Base-by-base conservation (phyloP, 2,113 vertebrate genomes). In the Eira barbara region DNA sequence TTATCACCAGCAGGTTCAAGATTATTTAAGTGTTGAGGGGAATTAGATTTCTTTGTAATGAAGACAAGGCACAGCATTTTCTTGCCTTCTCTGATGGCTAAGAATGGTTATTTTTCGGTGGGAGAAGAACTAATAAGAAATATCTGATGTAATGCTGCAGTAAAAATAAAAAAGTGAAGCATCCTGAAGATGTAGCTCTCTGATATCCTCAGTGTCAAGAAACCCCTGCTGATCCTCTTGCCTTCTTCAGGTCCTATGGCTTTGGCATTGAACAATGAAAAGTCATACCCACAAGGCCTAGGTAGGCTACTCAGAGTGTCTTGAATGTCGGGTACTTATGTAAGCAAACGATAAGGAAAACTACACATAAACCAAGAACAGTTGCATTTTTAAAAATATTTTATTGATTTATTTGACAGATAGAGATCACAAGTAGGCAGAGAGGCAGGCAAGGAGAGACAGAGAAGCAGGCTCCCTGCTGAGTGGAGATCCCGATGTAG, bases 31-130 rank as follows among this genome's bases (percentile, higher is more conserved):
- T 20, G 42, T 85, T 91, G 81, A 27, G 34, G 23, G 39, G 45
- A 95, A 91, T 97, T 63, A 78, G 36, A 91, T 87, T 63, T 94
- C 78, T 92, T 96, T 87, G 57, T 89, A 71, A 94, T 95, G 31
- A 94, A 87, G 59, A 93, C 73, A 91, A 96, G 97, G 61, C 18
- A 61, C 52, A 92, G 74, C 14, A 34, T 81, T 65, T 79, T 21
- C 15, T 29, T 61, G 17, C 61, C 45, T 82, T 82, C 39, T 82
- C 81, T 95, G 71, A 52, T 93, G 67, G 89, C 39, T 67, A 39
- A 63, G 8, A 12, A 55, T n/a, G 42, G 76, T 71, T 94, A 79
- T 89, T 92, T 94, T 86, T 95, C 36, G 69, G n/a, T 27, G 17
- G 92, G 36, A 20, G n/a, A n/a, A 61, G 25, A 78, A 85, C 76